These are phyloP conservation scores for Zosterops hypoxanthus DNA, from an alignment of 2,113 vertebrate species.

Conservation along the genomic window DNA sequence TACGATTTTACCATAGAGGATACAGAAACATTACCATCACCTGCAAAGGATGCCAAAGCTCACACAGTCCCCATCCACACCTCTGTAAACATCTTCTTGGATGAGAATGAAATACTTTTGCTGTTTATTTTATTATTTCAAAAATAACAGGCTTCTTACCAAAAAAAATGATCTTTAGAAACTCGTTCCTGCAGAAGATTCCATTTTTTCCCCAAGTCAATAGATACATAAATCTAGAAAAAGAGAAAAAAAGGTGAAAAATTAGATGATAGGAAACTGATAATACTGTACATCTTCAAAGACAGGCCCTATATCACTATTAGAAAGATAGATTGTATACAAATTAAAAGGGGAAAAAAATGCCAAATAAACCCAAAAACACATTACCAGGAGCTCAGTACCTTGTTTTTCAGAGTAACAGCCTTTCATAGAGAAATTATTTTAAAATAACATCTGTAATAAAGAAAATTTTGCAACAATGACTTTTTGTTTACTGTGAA, in stretches of 20 bases:
- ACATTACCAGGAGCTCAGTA: not conserved
- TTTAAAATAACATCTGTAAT: not conserved
- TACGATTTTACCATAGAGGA: not conserved
- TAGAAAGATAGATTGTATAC: not conserved
- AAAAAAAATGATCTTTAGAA: conserved; percentile 92
- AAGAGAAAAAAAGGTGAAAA: not conserved
- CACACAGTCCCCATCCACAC: not conserved
- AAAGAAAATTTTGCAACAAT: not conserved
- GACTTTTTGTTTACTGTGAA: not conserved
- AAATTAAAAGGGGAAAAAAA: not conserved
- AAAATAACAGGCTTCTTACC: conserved; percentile 74
- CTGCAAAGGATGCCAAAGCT: not conserved
- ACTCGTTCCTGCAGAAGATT: conserved; percentile 89
- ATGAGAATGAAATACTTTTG: not conserved
- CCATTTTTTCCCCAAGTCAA: conserved; percentile 92
- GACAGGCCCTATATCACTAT: not conserved
- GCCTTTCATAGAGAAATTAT: not conserved
- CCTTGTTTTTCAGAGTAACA: not conserved
- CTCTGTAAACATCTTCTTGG: not conserved
- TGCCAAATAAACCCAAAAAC: not conserved
- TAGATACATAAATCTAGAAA: conserved; percentile 85
- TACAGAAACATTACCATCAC: not conserved
- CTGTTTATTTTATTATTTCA: not conserved
- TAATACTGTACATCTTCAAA: not conserved
- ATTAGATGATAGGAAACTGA: not conserved